These are phyloP conservation scores for Leucosticte australis DNA, from an alignment of 2,113 vertebrate species.

Conservation along the genomic window DNA sequence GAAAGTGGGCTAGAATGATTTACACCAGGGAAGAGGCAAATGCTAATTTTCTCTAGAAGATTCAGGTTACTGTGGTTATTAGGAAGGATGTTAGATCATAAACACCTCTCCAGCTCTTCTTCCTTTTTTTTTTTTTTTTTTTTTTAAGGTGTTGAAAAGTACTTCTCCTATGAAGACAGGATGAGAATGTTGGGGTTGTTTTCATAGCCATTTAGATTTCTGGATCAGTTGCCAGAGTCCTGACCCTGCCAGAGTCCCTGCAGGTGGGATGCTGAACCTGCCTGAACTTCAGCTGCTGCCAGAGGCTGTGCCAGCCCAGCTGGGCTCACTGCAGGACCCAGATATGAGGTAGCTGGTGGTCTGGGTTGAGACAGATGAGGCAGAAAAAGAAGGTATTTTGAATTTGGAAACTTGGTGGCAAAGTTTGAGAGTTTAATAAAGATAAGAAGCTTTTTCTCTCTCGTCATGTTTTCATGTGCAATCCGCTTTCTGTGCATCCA, in stretches of 20 bases:
- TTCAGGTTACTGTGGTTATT: conserved; percentile 24
- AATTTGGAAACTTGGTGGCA: background rate
- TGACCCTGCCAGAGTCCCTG: background rate
- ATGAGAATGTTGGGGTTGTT: background rate
- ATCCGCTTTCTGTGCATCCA: background rate
- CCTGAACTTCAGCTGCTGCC: background rate
- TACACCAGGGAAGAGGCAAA: background rate
- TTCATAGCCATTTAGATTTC: background rate
- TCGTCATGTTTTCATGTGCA: background rate
- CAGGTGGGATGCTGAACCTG: background rate
- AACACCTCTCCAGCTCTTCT: background rate
- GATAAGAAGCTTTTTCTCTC: background rate
- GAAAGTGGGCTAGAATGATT: conserved; percentile 6
- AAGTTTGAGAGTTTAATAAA: background rate
- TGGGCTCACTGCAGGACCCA: background rate
- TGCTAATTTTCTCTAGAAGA: conserved; percentile 19
- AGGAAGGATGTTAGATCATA: background rate
- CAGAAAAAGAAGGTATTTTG: background rate
- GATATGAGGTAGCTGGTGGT: background rate
- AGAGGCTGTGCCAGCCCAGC: background rate
- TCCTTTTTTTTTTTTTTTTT: background rate
- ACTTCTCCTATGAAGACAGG: background rate
- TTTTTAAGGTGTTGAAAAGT: background rate
- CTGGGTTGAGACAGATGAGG: background rate
- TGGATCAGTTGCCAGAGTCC: background rate